These are phyloP conservation scores for Lynx canadensis DNA, from an alignment of 2,113 vertebrate genomes.

Conservation along the genomic window DNA sequence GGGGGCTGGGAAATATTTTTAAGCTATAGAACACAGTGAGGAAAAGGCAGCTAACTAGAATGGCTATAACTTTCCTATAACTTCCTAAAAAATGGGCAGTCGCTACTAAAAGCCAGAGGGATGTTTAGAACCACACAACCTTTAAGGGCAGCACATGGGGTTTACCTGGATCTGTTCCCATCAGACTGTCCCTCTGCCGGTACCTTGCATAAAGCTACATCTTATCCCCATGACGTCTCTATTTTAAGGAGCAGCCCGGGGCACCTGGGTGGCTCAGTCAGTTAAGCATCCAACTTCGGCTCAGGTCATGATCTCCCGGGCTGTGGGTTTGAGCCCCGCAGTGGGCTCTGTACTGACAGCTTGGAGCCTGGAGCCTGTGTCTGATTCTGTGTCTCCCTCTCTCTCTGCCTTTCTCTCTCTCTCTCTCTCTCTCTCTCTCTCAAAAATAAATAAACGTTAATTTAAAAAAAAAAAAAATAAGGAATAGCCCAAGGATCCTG, in stretches of 20 bases:
- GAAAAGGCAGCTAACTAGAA: background rate
- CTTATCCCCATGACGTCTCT: background rate
- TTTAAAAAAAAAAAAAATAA: background rate
- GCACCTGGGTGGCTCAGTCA: background rate
- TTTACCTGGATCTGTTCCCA: background rate
- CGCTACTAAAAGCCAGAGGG: too few species aligned
- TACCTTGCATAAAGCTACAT: background rate
- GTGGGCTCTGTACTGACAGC: too few species aligned
- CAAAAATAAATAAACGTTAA: too few species aligned
- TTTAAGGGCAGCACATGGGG: rapidly evolving
- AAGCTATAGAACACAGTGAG: background rate
- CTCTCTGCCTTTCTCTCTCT: too few species aligned
- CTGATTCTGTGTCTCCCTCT: too few species aligned
- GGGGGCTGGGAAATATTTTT: background rate
- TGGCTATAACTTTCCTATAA: rapidly evolving
- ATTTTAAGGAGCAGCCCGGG: background rate
- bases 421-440: too few species aligned
- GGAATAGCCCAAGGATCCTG: background rate
- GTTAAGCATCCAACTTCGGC: too few species aligned
- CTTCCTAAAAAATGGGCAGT: background rate
- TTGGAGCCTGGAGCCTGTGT: too few species aligned
- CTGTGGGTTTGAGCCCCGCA: too few species aligned
- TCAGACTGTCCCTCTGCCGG: rapidly evolving
- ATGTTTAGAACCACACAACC: rapidly evolving
- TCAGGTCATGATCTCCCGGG: too few species aligned